Percentiles rank a stretch among this genome's conserved stretches.
These are phyloP conservation scores for Drosophila persimilis DNA, from an alignment of 1,140 invertebrate species.

Conservation along the genomic window DNA sequence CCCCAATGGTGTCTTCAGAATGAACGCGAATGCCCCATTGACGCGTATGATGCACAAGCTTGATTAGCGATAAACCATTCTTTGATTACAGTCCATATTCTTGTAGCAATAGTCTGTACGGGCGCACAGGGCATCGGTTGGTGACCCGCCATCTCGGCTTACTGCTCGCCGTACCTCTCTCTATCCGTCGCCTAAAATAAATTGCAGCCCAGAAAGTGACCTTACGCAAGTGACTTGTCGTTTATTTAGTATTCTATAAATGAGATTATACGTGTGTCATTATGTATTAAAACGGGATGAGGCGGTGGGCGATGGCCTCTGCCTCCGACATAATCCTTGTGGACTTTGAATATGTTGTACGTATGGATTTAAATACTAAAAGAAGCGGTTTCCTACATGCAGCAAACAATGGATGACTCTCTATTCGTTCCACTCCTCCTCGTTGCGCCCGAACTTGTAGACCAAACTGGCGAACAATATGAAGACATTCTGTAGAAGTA, in stretches of 20 bases:
- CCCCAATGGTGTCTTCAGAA: slow-evolving; percentile 93
- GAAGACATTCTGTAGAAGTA: slow-evolving; percentile 97
- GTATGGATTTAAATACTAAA: slow-evolving; percentile 46
- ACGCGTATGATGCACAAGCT: slow-evolving; percentile 61
- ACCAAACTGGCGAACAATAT: slow-evolving; percentile 96
- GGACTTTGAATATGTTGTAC: slow-evolving; percentile 50
- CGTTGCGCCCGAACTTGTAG: slow-evolving; percentile 97
- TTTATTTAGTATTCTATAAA: slow-evolving; percentile 61
- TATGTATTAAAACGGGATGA: slow-evolving; percentile 10
- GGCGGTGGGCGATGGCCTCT: slow-evolving; percentile 8
- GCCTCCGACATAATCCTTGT: slow-evolving; percentile 19
- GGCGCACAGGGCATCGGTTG: slow-evolving; percentile 10
- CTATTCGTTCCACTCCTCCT: slow-evolving; percentile 90
- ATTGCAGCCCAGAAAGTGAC: slow-evolving; percentile 34
- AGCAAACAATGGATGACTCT: slow-evolving; percentile 30
- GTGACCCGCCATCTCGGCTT: slow-evolving; percentile 3
- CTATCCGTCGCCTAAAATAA: slow-evolving; percentile 57
- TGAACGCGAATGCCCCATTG: slow-evolving; percentile 86
- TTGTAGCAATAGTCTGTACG: slow-evolving; percentile 43
- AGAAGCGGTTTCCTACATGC: slow-evolving; percentile 20
- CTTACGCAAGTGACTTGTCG: slow-evolving; percentile 57
- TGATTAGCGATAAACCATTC: slow-evolving; percentile 19
- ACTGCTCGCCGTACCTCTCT: slow-evolving; percentile 19
- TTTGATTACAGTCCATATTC: slow-evolving; percentile 31
- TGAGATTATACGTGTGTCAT: slow-evolving; percentile 57